A percentile compares a stretch with the other conserved stretches of the same genome.
Evolutionary conservation across 1,140 invertebrate genomes (phyloP).

Genomic region (Cotesia typhae): DNA sequence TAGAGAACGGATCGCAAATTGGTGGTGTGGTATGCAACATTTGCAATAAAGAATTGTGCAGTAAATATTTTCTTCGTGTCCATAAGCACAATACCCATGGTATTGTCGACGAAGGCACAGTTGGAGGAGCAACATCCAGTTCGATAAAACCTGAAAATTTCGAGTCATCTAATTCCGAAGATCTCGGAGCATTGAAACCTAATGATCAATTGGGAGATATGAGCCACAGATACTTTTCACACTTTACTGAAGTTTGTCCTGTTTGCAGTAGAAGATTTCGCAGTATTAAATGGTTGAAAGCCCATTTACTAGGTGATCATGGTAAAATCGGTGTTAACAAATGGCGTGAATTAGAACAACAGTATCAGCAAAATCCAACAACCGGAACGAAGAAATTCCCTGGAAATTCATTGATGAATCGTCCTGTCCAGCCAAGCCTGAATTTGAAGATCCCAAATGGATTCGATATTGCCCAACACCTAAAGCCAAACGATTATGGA

Average conservation of each 20-base stretch:
- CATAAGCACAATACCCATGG: slow-evolving; percentile 99
- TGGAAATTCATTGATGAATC: slow-evolving; percentile 37
- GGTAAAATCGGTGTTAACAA: slow-evolving; percentile 77
- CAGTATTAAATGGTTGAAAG: slow-evolving; percentile 88
- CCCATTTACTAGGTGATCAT: slow-evolving; percentile 88
- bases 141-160: slow-evolving; percentile 51
- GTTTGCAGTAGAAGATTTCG: slow-evolving; percentile 89
- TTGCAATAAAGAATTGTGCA: slow-evolving; percentile 96
- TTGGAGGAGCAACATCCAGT: slow-evolving; percentile 19
- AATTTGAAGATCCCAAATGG: slow-evolving; percentile 73
- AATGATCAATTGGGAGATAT: slow-evolving; percentile 66
- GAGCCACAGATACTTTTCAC: slow-evolving; percentile 73
- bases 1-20: slow-evolving; percentile 89
- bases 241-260: slow-evolving; percentile 83
- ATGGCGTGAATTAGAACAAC: slow-evolving; percentile 73
- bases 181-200: slow-evolving; percentile 68
- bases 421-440: slow-evolving; percentile 59
- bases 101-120: slow-evolving; percentile 77
- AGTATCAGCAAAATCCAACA: slow-evolving; percentile 56
- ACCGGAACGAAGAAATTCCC: slow-evolving; percentile 36
- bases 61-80: slow-evolving; percentile 95
- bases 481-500: slow-evolving; percentile 50
- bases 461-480: slow-evolving; percentile 55
- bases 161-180: slow-evolving; percentile 47
- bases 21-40: slow-evolving; percentile 95